phyloP scores from a whole-genome alignment of 2,113 vertebrate species.

The Osmerus mordax region DNA sequence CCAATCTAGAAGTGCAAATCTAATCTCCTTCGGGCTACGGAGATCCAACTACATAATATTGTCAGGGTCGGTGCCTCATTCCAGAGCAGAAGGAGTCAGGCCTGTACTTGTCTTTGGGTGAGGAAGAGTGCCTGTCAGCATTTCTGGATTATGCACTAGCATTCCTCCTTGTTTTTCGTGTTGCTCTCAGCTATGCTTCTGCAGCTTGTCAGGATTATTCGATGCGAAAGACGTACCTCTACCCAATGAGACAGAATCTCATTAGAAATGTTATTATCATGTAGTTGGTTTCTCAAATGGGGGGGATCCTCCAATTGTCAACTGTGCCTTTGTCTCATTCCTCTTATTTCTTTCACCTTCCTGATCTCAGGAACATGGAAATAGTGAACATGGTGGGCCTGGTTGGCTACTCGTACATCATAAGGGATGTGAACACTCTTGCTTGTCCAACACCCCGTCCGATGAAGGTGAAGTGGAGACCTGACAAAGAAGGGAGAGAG shows the following conservation, averaged over 20 bases:
- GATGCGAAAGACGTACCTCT: constrained; percentile 20
- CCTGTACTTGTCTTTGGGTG: constrained; percentile 7
- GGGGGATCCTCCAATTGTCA: background rate
- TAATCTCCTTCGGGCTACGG: no score
- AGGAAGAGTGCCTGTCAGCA: constrained; percentile 27
- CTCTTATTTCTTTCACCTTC: constrained; percentile 14
- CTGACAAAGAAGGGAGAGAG: constrained; percentile 30
- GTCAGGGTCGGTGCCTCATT: no score
- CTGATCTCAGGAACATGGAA: constrained; percentile 4
- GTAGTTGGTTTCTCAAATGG: constrained; percentile 13
- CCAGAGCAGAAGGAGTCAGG: no score
- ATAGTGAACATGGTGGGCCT: no score
- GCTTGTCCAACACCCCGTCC: no score
- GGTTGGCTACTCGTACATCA: no score
- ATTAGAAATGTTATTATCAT: constrained; percentile 19
- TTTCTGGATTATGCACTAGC: constrained; percentile 43
- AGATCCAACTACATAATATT: no score
- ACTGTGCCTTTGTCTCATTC: background rate
- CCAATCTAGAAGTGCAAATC: no score
- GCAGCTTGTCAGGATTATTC: background rate
- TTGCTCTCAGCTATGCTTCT: constrained; percentile 10
- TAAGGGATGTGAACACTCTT: no score
- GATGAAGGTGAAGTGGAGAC: no score
- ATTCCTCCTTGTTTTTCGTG: constrained; percentile 23
- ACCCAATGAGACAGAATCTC: constrained; percentile 5